Percentiles rank a stretch among this genome's conserved stretches.
Evolutionary conservation across 2,113 vertebrate species (phyloP).

Genomic region (Chaetodon trifascialis): DNA sequence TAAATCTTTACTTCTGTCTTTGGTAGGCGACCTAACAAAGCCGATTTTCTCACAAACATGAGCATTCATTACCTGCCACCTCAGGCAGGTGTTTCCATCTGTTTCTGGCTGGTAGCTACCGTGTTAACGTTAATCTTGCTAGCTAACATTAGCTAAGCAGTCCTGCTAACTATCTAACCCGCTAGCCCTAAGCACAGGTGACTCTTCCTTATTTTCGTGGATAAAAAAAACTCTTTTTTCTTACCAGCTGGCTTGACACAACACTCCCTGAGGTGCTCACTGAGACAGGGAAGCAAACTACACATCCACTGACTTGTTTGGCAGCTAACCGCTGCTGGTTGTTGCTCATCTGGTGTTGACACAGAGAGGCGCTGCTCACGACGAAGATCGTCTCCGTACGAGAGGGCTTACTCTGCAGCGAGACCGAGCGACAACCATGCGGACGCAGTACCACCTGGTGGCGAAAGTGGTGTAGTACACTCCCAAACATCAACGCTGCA

Average conservation of each 20-base stretch:
- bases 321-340: slow-evolving; percentile 1
- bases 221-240: background rate
- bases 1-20: background rate
- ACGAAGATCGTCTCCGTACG: slow-evolving; percentile 32
- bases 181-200: slow-evolving; percentile 33
- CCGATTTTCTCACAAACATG: accelerated
- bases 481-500: background rate
- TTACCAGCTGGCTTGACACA: slow-evolving; percentile 2
- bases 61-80: accelerated
- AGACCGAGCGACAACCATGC: background rate
- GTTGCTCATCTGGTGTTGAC: slow-evolving; percentile 51
- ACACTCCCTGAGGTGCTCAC: background rate
- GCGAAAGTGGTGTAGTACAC: background rate
- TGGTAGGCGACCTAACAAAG: accelerated
- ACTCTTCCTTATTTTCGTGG: background rate
- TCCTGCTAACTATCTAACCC: slow-evolving; percentile 6
- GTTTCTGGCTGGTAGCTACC: background rate
- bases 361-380: slow-evolving; percentile 6
- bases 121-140: background rate
- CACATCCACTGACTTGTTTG: background rate
- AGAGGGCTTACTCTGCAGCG: accelerated
- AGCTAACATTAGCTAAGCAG: slow-evolving; percentile 21
- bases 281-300: too few relatives aligned
- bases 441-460: background rate
- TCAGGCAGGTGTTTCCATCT: background rate